A percentile compares a stretch with the other conserved stretches of the same genome.
These are phyloP conservation scores for Penaeus indicus DNA, from an alignment of 1,140 invertebrate species.

Conservation along the genomic window DNA sequence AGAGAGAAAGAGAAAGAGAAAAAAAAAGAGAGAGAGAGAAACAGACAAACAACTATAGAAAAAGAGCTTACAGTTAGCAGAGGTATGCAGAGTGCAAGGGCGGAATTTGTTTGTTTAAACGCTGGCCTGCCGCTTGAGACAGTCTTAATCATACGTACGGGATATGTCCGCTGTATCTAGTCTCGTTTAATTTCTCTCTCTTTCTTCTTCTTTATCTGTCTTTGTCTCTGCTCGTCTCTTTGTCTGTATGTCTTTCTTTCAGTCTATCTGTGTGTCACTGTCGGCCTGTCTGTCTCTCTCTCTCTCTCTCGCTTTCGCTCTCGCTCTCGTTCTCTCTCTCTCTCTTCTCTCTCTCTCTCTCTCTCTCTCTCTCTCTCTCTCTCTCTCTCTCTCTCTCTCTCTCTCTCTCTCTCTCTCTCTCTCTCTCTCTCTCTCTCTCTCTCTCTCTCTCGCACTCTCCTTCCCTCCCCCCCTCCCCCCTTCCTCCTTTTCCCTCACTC, in stretches of 20 bases:
- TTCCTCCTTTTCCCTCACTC: too few species aligned
- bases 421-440: conserved; percentile 8
- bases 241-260: not conserved
- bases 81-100: too few species aligned
- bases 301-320: not conserved
- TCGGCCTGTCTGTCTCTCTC: not conserved
- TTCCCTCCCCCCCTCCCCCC: not conserved
- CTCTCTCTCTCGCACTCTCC: conserved; percentile 23
- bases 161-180: not conserved
- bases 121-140: too few species aligned
- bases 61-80: too few species aligned
- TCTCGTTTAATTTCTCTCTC: not conserved
- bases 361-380: not conserved
- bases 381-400: conserved; percentile 14
- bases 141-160: too few species aligned
- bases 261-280: not conserved
- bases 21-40: too few species aligned
- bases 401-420: conserved; percentile 29
- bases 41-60: too few species aligned
- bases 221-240: conserved; percentile 17
- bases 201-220: not conserved
- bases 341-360: not conserved
- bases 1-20: too few species aligned
- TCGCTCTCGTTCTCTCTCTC: conserved; percentile 37
- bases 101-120: too few species aligned